A percentile compares a stretch with the other conserved stretches of the same genome.
These are phyloP conservation scores for Numida meleagris DNA, from an alignment of 2,113 vertebrate species.

Conservation along the genomic window DNA sequence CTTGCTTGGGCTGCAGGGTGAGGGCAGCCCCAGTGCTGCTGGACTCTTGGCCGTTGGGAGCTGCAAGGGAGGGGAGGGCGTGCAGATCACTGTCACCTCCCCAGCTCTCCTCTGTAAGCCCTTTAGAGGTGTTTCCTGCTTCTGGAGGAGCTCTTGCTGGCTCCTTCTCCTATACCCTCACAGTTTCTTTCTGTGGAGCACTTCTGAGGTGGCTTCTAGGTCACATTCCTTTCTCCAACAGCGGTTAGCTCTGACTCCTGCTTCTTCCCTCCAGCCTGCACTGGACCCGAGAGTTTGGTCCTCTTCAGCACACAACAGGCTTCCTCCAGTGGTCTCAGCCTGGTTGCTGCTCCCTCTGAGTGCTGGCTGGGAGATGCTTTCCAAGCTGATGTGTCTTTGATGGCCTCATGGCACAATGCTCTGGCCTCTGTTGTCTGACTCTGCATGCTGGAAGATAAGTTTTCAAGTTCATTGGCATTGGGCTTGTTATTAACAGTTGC, in stretches of 20 bases:
- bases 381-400: fast-evolving
- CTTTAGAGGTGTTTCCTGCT: not conserved
- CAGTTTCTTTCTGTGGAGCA: not conserved
- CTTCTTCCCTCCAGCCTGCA: not conserved
- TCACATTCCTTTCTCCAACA: too few relatives aligned
- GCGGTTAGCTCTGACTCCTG: not conserved
- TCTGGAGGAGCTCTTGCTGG: not conserved
- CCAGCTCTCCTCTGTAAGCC: not conserved
- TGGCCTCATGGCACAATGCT: not conserved
- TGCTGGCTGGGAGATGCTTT: not conserved
- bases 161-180: fast-evolving
- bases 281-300: not conserved
- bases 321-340: not conserved
- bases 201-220: not conserved
- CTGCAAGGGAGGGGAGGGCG: fast-evolving
- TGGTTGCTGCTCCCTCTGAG: not conserved
- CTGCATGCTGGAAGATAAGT: not conserved
- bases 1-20: not conserved
- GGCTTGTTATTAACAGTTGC: not conserved
- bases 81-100: fast-evolving
- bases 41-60: not conserved
- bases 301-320: not conserved
- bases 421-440: fast-evolving
- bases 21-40: fast-evolving
- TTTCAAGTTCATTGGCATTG: not conserved